Percentiles rank a stretch among this genome's conserved stretches.
These are phyloP conservation scores for Neocrepidodera transversa DNA, from an alignment of 2,888 invertebrate genomes.

Conservation along the genomic window DNA sequence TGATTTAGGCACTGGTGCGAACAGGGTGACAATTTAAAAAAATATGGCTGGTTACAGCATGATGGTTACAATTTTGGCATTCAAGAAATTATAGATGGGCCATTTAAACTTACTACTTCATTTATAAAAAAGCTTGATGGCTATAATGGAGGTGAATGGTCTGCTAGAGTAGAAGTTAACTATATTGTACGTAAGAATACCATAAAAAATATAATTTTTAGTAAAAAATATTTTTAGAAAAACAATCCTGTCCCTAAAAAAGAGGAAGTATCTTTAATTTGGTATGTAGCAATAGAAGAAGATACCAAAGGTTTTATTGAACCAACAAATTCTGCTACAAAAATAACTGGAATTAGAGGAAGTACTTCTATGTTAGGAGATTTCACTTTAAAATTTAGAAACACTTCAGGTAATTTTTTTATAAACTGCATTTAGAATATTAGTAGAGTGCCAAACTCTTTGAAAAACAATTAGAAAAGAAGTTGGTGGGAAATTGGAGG, in stretches of 20 bases:
- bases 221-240: conserved; percentile 12
- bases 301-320: conserved; percentile 67
- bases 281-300: conserved; percentile 85
- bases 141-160: conserved; percentile 91
- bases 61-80: conserved; percentile 92
- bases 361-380: conserved; percentile 79
- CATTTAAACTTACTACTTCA: conserved; percentile 79
- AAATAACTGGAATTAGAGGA: conserved; percentile 72
- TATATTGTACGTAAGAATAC: conserved; percentile 59
- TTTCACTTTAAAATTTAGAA: conserved; percentile 70
- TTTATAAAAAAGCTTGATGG: conserved; percentile 88
- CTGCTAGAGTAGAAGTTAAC: conserved; percentile 77
- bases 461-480: too few relatives aligned
- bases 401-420: conserved; percentile 54
- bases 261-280: conserved; percentile 72
- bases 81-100: conserved; percentile 85
- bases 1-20: conserved; percentile 87
- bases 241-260: conserved; percentile 9
- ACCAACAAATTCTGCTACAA: conserved; percentile 63
- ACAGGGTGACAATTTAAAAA: conserved; percentile 80
- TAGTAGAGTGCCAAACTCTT: too few relatives aligned
- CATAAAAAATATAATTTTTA: neutral
- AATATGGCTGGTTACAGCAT: conserved; percentile 91
- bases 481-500: too few relatives aligned
- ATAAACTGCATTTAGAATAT: neutral